Conservation (phyloP, 2,888 invertebrate species). For the Drosophila anceps region DNA sequence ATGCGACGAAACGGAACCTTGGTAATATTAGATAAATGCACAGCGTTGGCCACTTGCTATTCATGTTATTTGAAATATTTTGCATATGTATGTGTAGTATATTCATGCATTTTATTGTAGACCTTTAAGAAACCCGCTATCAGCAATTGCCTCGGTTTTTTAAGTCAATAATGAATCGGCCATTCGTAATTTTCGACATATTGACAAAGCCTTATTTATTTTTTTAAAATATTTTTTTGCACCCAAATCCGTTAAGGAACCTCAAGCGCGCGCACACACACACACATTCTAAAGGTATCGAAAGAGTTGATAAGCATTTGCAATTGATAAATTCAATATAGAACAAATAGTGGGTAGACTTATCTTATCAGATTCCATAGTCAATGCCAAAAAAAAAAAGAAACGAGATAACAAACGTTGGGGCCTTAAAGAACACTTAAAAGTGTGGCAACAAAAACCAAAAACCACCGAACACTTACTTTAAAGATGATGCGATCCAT, state of each 20-base stretch:
- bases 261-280: slow-evolving; percentile 5
- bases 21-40: slow-evolving; percentile 25
- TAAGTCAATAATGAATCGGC: slow-evolving; percentile 22
- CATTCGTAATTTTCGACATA: slow-evolving; percentile 19
- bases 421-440: slow-evolving; percentile 8
- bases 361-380: slow-evolving; percentile 49
- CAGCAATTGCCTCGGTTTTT: slow-evolving; percentile 14
- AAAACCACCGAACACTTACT: slow-evolving; percentile 8
- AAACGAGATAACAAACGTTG: slow-evolving; percentile 25
- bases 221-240: not conserved
- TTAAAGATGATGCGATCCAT: slow-evolving; percentile 1
- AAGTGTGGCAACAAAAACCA: not conserved
- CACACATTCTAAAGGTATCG: slow-evolving; percentile 7
- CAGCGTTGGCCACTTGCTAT: not conserved
- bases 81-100: not conserved
- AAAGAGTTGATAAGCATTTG: slow-evolving; percentile 42
- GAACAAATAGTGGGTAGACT: slow-evolving; percentile 32
- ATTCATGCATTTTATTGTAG: not conserved
- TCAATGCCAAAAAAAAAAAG: slow-evolving; percentile 40
- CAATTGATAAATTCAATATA: slow-evolving; percentile 47
- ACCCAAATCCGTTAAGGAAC: slow-evolving; percentile 6
- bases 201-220: slow-evolving; percentile 17
- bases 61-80: slow-evolving; percentile 6
- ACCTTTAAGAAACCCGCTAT: slow-evolving; percentile 17
- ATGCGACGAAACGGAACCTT: slow-evolving; percentile 31